Base-by-base conservation (phyloP, 2,113 vertebrate species). In the Spea bombifrons region DNA sequence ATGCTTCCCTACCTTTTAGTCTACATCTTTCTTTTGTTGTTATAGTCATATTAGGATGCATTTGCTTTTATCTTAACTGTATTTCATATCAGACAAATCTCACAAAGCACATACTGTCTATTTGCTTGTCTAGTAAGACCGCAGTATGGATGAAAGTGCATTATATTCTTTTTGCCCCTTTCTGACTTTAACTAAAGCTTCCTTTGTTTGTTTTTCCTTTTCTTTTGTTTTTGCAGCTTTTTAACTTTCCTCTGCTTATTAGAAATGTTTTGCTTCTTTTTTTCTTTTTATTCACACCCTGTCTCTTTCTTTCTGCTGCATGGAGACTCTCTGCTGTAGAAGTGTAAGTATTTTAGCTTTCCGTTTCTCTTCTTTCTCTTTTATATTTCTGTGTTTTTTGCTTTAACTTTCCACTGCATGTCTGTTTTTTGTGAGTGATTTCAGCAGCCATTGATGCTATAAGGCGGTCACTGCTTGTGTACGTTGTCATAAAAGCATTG, bases 291-390 rank as follows among this genome's bases (percentile, higher is more conserved):
- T 92, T 92, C 88, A 93, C 89, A 82, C 90, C 88, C 91, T 90
- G 88, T 90, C 81, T 89, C 86, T 90, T 90, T 88, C 88, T 88
- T 91, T 94, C 93, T 90, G 94, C 95, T 94, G 93, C 95, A 93
- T 92, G 95, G 94, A 97, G 96, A 96, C 92, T 93, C 92, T 97
- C 89, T 98, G 96, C 96, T 98, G 95, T 93, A 96, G 95, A 90
- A 97, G 94, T 92, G 96, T 98, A 95, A 97, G 96, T 98, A 96
- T 84, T 86, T 86, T 85, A 79, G 81, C 84, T 88, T 74, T 47
- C 17, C 13, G 47, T 53, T 72, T 75, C 52, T 55, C 46, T 59
- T 86, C 76, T 85, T 72, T 87, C 81, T 76, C 81, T 75, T 86
- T 83, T 75, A 12, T 2, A 87, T 85, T 87, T 78, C 81, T 76